Evolutionary conservation across 2,888 invertebrate genomes (phyloP), one percentile per base, ranked within the genome.

Genomic region (Trachelus iudaicus): DNA sequence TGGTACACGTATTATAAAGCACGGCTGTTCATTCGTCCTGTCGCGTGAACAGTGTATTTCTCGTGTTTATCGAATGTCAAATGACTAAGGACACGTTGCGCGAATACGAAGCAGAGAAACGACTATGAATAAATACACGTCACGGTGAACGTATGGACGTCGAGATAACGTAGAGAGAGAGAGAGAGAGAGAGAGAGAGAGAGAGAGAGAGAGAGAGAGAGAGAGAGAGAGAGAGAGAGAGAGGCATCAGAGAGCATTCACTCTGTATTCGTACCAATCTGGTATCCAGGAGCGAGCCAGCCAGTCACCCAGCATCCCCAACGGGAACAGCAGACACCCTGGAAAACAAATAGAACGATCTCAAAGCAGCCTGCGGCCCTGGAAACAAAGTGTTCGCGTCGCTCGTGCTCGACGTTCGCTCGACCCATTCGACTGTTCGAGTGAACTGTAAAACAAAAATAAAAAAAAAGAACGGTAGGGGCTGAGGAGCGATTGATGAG

Each of bases 261-360:
- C 69, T 69, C 40, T 79, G 73, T 76, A 73, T 78, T 79, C 34
- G 69, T 69, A 68, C 73, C 23, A 23, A 56, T 56, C 56, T 9
- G 9, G 56, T 40, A 40, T 40, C 40, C 40, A 40, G 4, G 13
- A 40, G 15, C 40, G 40, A 40, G 40, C 40, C 40, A 40, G 40
- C 40, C 40, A 40, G 40, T 23, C 23, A 56, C 1, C 71, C 30
- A 71, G 71, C 71, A 30, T 71, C 71, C 71, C 31, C 31, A 9
- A 30, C 11, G 1, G 34, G n/a, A n/a, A n/a, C n/a, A 15, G 15
- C 71, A 11, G 31, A 33, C 85, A 83, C 85, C 83, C 86, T 82
- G 82, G 84, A 86, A 84, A 88, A 87, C 86, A 89, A 89, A 87
- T 89, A 85, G 85, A 85, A 85, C 84, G 85, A 35, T 56, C 56